These are phyloP conservation scores for Schizopygopsis malacanthus DNA, from an alignment of 2,797 vertebrate genomes.

Conservation along the genomic window DNA sequence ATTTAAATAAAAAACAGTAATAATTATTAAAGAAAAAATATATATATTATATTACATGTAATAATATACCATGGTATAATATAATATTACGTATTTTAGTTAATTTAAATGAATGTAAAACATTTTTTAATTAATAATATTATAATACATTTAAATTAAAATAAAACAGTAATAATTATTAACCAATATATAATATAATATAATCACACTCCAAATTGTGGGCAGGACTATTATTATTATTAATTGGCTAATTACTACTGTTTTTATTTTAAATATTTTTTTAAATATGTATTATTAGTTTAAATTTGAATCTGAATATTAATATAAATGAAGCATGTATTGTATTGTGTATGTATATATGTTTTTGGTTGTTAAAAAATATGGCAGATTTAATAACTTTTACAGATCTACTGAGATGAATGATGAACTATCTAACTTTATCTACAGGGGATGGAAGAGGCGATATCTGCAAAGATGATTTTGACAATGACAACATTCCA, in stretches of 20 bases:
- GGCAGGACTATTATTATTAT: background rate
- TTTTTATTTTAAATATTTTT: background rate
- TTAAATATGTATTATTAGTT: background rate
- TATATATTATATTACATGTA: background rate
- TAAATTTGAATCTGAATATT: background rate
- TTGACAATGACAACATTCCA: constrained; percentile 94
- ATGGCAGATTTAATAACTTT: background rate
- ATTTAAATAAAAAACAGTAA: background rate
- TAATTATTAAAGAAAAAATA: background rate
- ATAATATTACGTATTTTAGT: background rate
- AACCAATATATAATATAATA: background rate
- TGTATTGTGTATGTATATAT: background rate
- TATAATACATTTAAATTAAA: background rate
- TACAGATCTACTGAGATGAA: background rate
- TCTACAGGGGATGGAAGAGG: constrained; percentile 91
- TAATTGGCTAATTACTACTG: background rate
- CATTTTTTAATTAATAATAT: background rate
- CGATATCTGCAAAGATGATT: constrained; percentile 96
- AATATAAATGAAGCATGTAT: background rate
- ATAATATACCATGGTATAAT: background rate
- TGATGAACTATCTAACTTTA: background rate
- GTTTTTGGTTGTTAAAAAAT: background rate
- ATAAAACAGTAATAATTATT: background rate
- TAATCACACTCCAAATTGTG: background rate
- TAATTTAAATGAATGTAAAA: background rate